These are phyloP conservation scores for Ptychadena robeensis DNA, from an alignment of 2,797 vertebrate species.

Conservation along the genomic window DNA sequence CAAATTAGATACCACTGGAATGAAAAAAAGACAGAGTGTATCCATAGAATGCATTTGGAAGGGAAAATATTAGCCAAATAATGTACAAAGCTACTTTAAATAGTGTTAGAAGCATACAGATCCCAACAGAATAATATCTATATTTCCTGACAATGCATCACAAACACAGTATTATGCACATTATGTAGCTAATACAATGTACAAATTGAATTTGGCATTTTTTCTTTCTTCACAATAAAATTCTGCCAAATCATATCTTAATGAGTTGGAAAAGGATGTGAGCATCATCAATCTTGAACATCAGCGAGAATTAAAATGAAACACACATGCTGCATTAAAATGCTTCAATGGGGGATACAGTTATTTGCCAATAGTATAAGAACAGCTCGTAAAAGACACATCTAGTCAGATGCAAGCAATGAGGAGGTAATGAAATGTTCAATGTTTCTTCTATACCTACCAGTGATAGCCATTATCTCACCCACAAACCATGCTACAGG, in stretches of 20 bases:
- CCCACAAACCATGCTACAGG: conserved; percentile 40
- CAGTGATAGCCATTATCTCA: conserved; percentile 56
- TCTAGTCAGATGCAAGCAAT: conserved; percentile 53
- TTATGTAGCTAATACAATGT: conserved; percentile 23
- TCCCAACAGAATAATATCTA: conserved; percentile 18
- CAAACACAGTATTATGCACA: conserved; percentile 20
- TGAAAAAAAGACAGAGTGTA: background rate
- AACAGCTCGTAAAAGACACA: conserved; percentile 54
- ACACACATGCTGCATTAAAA: conserved; percentile 52
- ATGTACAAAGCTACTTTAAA: background rate
- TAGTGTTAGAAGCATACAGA: background rate
- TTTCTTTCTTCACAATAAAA: conserved; percentile 11
- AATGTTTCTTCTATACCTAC: conserved; percentile 49
- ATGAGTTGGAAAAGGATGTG: conserved; percentile 54
- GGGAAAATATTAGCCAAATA: background rate
- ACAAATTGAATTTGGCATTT: conserved; percentile 41
- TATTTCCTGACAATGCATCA: conserved; percentile 16
- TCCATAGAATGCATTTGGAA: background rate
- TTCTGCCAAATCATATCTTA: conserved; percentile 50
- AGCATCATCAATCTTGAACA: conserved; percentile 60
- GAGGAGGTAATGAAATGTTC: conserved; percentile 51
- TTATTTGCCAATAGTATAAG: conserved; percentile 51
- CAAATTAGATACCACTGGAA: background rate
- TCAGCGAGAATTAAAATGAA: conserved; percentile 57
- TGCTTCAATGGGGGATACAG: conserved; percentile 38